These are phyloP conservation scores for Gyrodactylus salaris DNA, from an alignment of 1,140 invertebrate species.

Conservation along the genomic window DNA sequence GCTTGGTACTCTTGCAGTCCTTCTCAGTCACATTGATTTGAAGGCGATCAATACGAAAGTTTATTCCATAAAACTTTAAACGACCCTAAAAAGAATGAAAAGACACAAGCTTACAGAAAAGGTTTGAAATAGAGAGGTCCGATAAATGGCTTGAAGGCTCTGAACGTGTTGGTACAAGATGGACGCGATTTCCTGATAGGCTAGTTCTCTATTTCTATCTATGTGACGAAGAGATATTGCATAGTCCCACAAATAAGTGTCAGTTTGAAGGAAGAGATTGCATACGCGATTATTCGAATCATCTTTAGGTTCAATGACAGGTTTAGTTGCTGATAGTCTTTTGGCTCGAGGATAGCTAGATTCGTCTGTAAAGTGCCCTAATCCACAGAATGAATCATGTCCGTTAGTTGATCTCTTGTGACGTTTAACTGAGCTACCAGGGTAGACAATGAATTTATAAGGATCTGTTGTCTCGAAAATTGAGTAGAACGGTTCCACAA, in stretches of 20 bases:
- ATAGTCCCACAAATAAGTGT: slow-evolving; percentile 76
- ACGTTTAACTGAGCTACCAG: neutral
- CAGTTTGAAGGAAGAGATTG: slow-evolving; percentile 76
- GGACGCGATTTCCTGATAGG: slow-evolving; percentile 58
- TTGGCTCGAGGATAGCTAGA: too few species aligned
- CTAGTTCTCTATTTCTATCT: slow-evolving; percentile 11
- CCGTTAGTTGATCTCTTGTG: too few species aligned
- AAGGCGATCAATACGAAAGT: slow-evolving; percentile 7
- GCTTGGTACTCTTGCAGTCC: slow-evolving; percentile 13
- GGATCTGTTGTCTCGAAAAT: neutral
- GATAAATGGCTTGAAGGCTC: slow-evolving; percentile 86
- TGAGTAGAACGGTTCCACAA: neutral
- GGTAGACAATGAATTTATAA: neutral
- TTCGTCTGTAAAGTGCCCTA: too few species aligned
- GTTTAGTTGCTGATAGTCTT: too few species aligned
- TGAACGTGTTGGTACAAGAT: slow-evolving; percentile 88
- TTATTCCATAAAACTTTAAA: neutral
- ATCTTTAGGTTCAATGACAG: too few species aligned
- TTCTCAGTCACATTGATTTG: slow-evolving; percentile 21
- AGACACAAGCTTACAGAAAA: neutral
- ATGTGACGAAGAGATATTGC: slow-evolving; percentile 23
- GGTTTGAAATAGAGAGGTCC: slow-evolving; percentile 46
- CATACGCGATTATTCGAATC: slow-evolving; percentile 36
- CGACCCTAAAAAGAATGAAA: neutral
- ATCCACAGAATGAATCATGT: too few species aligned